Evolutionary conservation across 2,797 vertebrate species (phyloP), one percentile per base, ranked within the genome.

Genomic region (Cercopithecus mitis): DNA sequence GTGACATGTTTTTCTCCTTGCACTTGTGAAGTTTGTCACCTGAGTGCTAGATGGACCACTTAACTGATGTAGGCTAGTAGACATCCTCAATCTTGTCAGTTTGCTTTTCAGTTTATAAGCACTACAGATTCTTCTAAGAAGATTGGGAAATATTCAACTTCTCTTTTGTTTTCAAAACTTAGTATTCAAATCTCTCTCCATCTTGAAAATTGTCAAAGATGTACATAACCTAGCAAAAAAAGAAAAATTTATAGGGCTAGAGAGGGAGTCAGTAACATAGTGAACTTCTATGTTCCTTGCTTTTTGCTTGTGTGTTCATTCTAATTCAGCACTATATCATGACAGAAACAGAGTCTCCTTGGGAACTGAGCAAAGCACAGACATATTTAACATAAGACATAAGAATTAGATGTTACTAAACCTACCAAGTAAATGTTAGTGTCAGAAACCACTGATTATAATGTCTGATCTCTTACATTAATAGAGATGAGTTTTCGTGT

Each of bases 191-290:
- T 67, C 6, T 45, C 4, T 67, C 6, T 45, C 5, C 61, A 80
- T 57, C 57, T 61, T 25, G 41, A 80, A 61, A 70, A 8, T 5
- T 24, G 20, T 61, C 10, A 88, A 76, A 95, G 27, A 41, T 11
- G 27, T 41, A 30, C 0, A 19, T 24, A 45, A 45, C 33, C 4
- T 30, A 24, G 4, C 3, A 72, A 57, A n/a, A 52, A 61, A 72
- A 11, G 45, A 17, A 75, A 52, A 36, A 13, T 5, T 64, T 41
- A 27, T 2, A 4, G 0, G 14, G 3, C n/a, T 7, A 7, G 15
- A 91, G 20, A 91, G 0, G 41, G 25, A 61, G 43, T 36, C 14
- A 19, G 24, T 27, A 30, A 43, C 17, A 33, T 12, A 5, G 45
- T 55, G 14, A 27, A 25, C 9, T 52, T 81, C 20, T 12, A 3